Conservation (phyloP, 2,888 invertebrate genomes). For the Drosophila nr. medialis region DNA sequence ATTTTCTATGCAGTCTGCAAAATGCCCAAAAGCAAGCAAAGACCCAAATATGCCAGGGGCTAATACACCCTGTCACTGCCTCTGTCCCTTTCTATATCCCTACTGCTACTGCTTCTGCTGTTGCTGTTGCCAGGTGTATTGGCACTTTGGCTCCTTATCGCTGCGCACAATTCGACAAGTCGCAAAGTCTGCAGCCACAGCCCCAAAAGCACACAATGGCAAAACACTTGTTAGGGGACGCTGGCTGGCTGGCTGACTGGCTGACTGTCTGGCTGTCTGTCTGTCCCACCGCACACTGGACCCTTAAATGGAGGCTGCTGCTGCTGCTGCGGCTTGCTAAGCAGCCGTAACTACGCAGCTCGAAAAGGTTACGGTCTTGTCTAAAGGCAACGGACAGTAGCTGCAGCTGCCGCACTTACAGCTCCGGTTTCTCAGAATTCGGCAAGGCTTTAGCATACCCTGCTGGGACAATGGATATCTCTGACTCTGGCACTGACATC, state of each 20-base stretch:
- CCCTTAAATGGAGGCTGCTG: constrained; percentile 1
- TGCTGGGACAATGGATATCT: not conserved
- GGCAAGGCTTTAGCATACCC: constrained; percentile 10
- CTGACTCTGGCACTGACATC: not conserved
- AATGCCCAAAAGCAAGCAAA: constrained; percentile 50
- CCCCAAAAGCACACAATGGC: constrained; percentile 39
- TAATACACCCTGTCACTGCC: not conserved
- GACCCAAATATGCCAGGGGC: constrained; percentile 45
- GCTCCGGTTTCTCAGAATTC: not conserved
- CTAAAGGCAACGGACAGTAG: constrained; percentile 6
- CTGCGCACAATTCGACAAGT: constrained; percentile 66
- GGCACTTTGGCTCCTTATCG: constrained; percentile 73
- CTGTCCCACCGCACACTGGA: not conserved
- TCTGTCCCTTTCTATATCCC: not conserved
- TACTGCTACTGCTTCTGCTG: not conserved
- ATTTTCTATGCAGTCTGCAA: constrained; percentile 62
- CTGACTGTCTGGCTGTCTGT: not conserved
- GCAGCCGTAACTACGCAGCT: constrained; percentile 41
- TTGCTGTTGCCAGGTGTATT: constrained; percentile 58
- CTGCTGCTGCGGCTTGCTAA: constrained; percentile 27
- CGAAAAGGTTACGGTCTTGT: constrained; percentile 21
- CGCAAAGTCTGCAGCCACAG: constrained; percentile 56
- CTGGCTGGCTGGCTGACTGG: not conserved
- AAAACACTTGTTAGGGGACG: constrained; percentile 42
- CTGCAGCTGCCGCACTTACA: constrained; percentile 8